These are phyloP conservation scores for Delichon dasypus DNA, from an alignment of 2,797 vertebrate genomes.

Conservation along the genomic window DNA sequence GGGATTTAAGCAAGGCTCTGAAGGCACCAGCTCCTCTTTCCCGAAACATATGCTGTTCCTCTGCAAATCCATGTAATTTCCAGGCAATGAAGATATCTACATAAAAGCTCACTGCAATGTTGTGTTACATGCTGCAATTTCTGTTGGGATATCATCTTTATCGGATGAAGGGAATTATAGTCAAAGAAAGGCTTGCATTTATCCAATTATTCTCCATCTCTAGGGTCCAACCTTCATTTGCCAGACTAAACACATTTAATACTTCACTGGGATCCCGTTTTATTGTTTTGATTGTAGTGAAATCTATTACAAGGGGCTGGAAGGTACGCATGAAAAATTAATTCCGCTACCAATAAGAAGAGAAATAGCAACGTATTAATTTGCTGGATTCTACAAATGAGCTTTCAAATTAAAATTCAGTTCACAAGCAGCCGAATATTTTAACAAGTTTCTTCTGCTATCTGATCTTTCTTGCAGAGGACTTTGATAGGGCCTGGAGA, in stretches of 20 bases:
- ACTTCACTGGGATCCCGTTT: slow-evolving; percentile 49
- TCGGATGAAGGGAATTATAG: slow-evolving; percentile 37
- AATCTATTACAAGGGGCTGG: slow-evolving; percentile 52
- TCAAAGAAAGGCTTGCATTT: slow-evolving; percentile 40
- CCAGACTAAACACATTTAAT: slow-evolving; percentile 59
- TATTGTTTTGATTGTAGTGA: slow-evolving; percentile 57
- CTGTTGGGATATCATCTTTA: slow-evolving; percentile 44
- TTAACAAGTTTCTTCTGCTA: slow-evolving; percentile 21
- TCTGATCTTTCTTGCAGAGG: slow-evolving; percentile 30
- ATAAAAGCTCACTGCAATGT: not conserved
- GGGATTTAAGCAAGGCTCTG: not conserved
- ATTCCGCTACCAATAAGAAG: not conserved
- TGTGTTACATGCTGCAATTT: slow-evolving; percentile 10
- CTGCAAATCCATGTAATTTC: slow-evolving; percentile 1
- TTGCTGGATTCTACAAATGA: slow-evolving; percentile 36
- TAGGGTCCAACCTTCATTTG: slow-evolving; percentile 57
- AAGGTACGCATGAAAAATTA: slow-evolving; percentile 53
- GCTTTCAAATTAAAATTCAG: slow-evolving; percentile 31
- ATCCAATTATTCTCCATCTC: slow-evolving; percentile 62
- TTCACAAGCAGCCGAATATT: slow-evolving; percentile 20
- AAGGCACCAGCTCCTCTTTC: not conserved
- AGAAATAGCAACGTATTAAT: slow-evolving; percentile 41
- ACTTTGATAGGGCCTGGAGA: slow-evolving; percentile 18
- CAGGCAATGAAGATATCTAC: slow-evolving; percentile 17
- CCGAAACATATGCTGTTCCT: not conserved